These are phyloP conservation scores for Gisinianus flammeolus DNA, from an alignment of 2,888 invertebrate species.

Conservation along the genomic window DNA sequence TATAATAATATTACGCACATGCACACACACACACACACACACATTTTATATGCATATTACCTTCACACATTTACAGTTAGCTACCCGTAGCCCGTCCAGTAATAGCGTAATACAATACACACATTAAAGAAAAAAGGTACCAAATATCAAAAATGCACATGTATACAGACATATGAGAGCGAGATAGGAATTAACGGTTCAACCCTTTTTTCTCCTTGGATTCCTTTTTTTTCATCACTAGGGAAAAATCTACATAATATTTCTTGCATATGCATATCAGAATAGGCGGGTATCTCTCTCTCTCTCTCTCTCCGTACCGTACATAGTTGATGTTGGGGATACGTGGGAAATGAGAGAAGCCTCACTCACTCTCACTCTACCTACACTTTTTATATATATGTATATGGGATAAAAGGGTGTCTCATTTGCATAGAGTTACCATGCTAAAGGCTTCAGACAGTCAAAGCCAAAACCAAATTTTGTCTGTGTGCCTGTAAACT, in stretches of 20 bases:
- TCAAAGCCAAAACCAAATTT: background rate
- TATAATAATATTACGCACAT: background rate
- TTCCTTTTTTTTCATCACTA: background rate
- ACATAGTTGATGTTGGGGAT: background rate
- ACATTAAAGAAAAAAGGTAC: background rate
- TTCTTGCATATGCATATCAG: background rate
- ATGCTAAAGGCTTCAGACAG: background rate
- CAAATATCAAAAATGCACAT: background rate
- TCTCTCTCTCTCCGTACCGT: background rate
- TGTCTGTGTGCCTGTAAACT: background rate
- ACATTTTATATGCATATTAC: too few species aligned
- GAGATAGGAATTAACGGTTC: background rate
- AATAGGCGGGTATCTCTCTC: background rate
- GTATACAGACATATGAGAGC: background rate
- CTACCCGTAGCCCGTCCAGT: background rate
- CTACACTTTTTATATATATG: background rate
- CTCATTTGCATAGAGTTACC: constrained; percentile 10
- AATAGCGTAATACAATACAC: background rate
- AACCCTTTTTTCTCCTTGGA: constrained; percentile 6
- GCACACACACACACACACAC: too few species aligned
- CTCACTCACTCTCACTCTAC: background rate
- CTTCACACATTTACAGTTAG: background rate
- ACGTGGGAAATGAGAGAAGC: constrained; percentile 12
- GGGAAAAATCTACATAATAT: constrained; percentile 17
- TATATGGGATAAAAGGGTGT: constrained; percentile 4